Evolutionary conservation across 2,113 vertebrate species (phyloP), one percentile per base, ranked within the genome.

Genomic region (Lichenostomus cassidix): DNA sequence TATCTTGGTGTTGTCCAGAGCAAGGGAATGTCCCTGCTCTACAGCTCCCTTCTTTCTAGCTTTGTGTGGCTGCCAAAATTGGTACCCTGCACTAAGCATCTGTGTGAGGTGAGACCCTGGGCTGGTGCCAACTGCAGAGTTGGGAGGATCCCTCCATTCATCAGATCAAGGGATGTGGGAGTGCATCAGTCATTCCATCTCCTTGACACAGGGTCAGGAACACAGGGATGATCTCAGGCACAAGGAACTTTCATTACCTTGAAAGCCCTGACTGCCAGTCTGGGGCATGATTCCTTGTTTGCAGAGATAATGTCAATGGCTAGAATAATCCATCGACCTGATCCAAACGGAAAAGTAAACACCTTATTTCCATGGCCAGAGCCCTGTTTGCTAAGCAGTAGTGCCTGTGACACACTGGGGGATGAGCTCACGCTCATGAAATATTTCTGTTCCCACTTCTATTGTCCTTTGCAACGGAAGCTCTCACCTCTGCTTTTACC

Each of bases 401-500:
- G 69, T 83, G 86, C n/a, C 80, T 63, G 46, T 37, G 90, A 79
- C 63, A 71, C 77, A 13, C 23, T 14, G 39, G 50, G 86, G 67
- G 58, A 82, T 94, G 96, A 93, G 16, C 49, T 97, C 17, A 87
- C 46, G 53, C 35, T 86, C 68, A 49, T 35, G 21, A 89, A 94
- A 91, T 94, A 76, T 95, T 94, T 90, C 88, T 71, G 44, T 73
- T 76, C 69, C 92, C 41, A 59, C 86, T 93, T 94, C 94, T 49
- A 60, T 81, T 93, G 95, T 80, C 71, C 90, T 85, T 91, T 76
- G 73, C 67, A 60, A 74, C 25, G 7, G 77, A 88, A 75, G 33
- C 69, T 82, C 82, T 93, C 96, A 94, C 92, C 93, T 89, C 86
- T 96, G 70, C 77, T 59, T 87, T 92, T 55, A 92, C 89, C 92